Evolutionary conservation across 2,797 vertebrate genomes (phyloP).

Genomic region (Falco concolor): DNA sequence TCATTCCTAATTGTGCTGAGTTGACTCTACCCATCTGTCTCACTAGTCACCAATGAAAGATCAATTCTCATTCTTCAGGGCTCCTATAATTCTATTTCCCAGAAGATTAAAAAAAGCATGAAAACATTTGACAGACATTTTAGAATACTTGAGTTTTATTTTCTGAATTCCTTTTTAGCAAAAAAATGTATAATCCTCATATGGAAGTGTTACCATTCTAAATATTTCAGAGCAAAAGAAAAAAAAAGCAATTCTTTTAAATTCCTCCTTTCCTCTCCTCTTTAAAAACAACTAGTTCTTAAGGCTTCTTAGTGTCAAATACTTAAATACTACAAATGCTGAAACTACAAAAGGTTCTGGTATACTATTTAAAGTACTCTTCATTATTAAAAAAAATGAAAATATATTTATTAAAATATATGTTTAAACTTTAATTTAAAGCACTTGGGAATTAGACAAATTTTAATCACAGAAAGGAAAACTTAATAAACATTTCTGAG

Average conservation of each 20-base stretch:
- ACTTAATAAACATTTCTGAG: neutral
- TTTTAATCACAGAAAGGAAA: neutral
- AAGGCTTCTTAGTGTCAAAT: neutral
- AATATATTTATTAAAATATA: neutral
- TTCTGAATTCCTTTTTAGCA: neutral
- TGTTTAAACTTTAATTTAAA: neutral
- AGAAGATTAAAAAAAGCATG: neutral
- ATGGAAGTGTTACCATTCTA: neutral
- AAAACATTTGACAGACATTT: neutral
- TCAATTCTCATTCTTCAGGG: neutral
- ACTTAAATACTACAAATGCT: neutral
- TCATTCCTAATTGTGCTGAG: neutral
- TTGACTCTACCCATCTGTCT: neutral
- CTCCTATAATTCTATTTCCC: neutral
- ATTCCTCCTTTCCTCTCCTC: neutral
- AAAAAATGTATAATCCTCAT: neutral
- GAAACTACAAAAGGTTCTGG: neutral
- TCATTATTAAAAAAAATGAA: neutral
- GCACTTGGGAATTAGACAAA: neutral
- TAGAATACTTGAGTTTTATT: neutral
- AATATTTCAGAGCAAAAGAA: neutral
- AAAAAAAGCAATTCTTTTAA: neutral
- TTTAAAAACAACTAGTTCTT: neutral
- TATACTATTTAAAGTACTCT: neutral
- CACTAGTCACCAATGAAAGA: neutral